Percentiles rank a stretch among this genome's conserved stretches.
Conservation (phyloP, 2,888 invertebrate genomes). For the Caenorhabditis doughertyi region DNA sequence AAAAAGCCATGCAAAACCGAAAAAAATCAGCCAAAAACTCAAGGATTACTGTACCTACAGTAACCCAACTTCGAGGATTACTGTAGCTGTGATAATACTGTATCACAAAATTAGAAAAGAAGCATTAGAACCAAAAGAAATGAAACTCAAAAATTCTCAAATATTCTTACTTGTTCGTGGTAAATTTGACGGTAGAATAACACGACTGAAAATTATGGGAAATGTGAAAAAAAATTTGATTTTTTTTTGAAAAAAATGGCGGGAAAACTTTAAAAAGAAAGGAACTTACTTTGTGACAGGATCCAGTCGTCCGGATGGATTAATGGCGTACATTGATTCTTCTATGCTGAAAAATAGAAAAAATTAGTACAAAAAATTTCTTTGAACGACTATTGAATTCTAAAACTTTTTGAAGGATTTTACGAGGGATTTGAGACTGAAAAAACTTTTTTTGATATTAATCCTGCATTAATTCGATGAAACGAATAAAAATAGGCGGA, state of each 20-base stretch:
- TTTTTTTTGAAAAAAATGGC: neutral
- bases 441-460: too few relatives aligned
- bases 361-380: neutral
- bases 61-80: neutral
- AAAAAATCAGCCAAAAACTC: constrained; percentile 1
- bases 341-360: constrained; percentile 74
- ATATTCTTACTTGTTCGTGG: constrained; percentile 66
- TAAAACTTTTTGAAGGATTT: too few relatives aligned
- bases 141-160: neutral
- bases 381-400: neutral
- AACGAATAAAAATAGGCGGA: too few relatives aligned
- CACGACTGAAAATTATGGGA: constrained; percentile 70
- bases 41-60: neutral
- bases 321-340: constrained; percentile 82
- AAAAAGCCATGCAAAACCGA: constrained; percentile 27
- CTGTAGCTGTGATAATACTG: constrained; percentile 18
- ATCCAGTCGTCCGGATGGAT: constrained; percentile 78
- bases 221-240: neutral
- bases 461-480: too few relatives aligned
- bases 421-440: too few relatives aligned
- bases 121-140: constrained; percentile 34
- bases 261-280: neutral
- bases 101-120: constrained; percentile 5
- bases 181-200: constrained; percentile 69
- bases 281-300: constrained; percentile 77